These are phyloP conservation scores for Dasypolia templi DNA, from an alignment of 2,888 invertebrate species.

Conservation along the genomic window DNA sequence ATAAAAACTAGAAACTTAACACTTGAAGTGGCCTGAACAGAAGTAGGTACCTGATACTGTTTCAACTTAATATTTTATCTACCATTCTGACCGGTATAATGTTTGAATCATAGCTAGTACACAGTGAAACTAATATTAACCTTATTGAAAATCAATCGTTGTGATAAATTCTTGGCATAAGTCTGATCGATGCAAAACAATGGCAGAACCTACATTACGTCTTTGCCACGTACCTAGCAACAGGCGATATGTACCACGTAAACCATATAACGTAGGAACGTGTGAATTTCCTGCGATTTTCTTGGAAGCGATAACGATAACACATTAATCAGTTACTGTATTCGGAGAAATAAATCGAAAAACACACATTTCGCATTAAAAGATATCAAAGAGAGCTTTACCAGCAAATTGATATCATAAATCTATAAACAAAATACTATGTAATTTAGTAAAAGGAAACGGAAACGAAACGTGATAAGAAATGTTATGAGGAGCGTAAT, in stretches of 20 bases:
- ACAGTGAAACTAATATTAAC: neutral
- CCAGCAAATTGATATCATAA: slow-evolving; percentile 62
- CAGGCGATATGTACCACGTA: neutral
- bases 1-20: neutral
- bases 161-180: neutral
- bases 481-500: slow-evolving; percentile 43
- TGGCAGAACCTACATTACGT: neutral
- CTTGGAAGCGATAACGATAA: slow-evolving; percentile 45
- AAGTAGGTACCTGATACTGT: neutral
- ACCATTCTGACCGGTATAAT: neutral
- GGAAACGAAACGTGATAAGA: slow-evolving; percentile 49
- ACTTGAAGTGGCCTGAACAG: neutral
- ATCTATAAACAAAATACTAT: slow-evolving; percentile 59
- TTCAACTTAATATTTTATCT: neutral
- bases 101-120: neutral
- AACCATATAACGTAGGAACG: neutral
- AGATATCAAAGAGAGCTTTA: slow-evolving; percentile 50
- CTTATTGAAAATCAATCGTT: slow-evolving; percentile 33
- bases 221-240: neutral
- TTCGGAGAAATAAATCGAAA: slow-evolving; percentile 50
- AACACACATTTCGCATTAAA: slow-evolving; percentile 51
- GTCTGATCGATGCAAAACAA: neutral
- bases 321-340: slow-evolving; percentile 54
- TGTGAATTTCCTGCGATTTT: slow-evolving; percentile 31
- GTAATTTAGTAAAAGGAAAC: slow-evolving; percentile 55